Percentiles rank a stretch among this genome's conserved stretches.
Conservation (phyloP, 37 sponge, comb jelly and placozoan genomes). For the Ephydatia muelleri region DNA sequence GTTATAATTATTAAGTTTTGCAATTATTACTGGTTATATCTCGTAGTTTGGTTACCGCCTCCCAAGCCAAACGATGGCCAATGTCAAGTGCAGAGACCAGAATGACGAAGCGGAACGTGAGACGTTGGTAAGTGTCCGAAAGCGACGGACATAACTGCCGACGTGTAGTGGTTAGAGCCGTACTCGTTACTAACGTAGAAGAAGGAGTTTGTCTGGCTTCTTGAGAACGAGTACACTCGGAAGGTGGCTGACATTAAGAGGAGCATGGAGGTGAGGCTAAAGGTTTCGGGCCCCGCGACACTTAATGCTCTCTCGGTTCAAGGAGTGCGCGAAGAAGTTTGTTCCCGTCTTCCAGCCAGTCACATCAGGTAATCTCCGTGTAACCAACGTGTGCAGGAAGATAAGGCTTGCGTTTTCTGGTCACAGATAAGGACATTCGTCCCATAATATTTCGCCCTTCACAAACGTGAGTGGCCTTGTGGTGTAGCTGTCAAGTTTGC, state of each 20-base stretch:
- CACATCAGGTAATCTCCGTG: not conserved
- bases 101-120: not conserved
- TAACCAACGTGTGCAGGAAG: not conserved
- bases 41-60: not conserved
- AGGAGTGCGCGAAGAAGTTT: conserved; percentile 53
- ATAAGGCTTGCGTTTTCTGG: not conserved
- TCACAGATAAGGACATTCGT: not conserved
- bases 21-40: no score
- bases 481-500: not conserved
- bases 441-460: not conserved
- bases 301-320: not conserved
- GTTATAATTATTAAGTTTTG: no score
- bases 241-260: conserved; percentile 40
- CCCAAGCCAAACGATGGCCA: not conserved
- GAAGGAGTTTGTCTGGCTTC: conserved; percentile 66
- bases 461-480: conserved; percentile 2
- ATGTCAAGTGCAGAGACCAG: not conserved
- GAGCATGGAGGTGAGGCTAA: conserved; percentile 31
- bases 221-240: conserved; percentile 45
- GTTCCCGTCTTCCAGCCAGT: conserved; percentile 15
- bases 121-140: not conserved
- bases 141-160: not conserved
- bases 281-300: not conserved
- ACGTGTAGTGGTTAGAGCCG: not conserved
- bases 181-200: conserved; percentile 13